These are phyloP conservation scores for Macrotrachela quadricornifera DNA, from an alignment of 1,140 invertebrate species.

Conservation along the genomic window DNA sequence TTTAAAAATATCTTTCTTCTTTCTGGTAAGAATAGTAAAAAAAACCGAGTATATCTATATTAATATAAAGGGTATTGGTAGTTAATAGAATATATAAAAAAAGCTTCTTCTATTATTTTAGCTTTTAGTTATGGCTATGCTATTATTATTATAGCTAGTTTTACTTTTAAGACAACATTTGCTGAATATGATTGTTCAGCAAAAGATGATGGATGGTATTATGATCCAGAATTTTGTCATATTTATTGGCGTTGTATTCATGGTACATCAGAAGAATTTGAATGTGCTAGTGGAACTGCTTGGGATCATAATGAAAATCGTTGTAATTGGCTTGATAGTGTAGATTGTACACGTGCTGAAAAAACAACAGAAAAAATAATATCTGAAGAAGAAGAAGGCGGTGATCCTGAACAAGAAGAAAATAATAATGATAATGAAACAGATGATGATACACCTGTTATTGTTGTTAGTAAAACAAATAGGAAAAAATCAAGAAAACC, in stretches of 20 bases:
- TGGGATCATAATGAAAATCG: constrained; percentile 5
- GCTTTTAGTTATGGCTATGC: too few species aligned
- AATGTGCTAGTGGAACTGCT: constrained; percentile 7
- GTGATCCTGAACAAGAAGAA: not conserved
- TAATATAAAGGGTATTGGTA: too few species aligned
- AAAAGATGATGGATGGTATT: constrained; percentile 7
- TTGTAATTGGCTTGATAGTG: constrained; percentile 9
- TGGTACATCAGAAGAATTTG: constrained; percentile 8
- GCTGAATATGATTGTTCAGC: constrained; percentile 4
- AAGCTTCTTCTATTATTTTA: too few species aligned
- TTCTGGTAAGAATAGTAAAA: too few species aligned
- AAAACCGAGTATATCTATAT: too few species aligned
- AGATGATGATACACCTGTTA: not conserved
- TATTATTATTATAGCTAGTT: not conserved
- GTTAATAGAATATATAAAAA: too few species aligned
- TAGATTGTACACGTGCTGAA: constrained; percentile 2
- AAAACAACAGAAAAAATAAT: not conserved
- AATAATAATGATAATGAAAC: not conserved
- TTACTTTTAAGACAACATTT: not conserved
- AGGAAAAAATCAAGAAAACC: not conserved
- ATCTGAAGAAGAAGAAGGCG: not conserved
- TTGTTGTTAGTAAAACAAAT: not conserved
- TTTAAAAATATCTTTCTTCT: too few species aligned
- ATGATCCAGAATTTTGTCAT: constrained; percentile 7
- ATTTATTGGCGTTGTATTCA: constrained; percentile 9